Evolutionary conservation across 1,140 invertebrate genomes (phyloP).

Genomic region (Dendroctonus ponderosae): DNA sequence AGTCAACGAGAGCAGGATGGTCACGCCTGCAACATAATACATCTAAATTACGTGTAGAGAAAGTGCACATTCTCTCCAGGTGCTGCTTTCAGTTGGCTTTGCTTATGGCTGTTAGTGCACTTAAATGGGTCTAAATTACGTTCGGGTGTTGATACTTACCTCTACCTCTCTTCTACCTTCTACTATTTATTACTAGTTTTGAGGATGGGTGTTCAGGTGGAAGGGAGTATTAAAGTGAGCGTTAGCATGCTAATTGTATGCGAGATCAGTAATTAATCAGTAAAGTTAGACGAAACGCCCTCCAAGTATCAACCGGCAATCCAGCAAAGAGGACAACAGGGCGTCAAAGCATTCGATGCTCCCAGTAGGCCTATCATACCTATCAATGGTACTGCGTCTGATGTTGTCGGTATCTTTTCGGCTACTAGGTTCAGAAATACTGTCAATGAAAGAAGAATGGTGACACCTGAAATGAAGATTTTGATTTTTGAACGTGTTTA

Average conservation of each 20-base stretch:
- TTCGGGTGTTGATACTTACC: not conserved
- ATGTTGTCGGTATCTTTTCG: constrained; percentile 88
- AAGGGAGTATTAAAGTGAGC: constrained; percentile 1
- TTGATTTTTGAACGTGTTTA: constrained; percentile 44
- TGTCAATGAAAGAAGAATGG: constrained; percentile 97
- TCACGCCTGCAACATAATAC: constrained; percentile 92
- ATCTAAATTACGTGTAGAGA: constrained; percentile 47
- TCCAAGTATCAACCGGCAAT: constrained; percentile 55
- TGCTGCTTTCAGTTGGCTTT: no score
- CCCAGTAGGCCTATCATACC: constrained; percentile 41
- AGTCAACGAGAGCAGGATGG: constrained; percentile 99
- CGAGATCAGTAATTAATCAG: constrained; percentile 2
- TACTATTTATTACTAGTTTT: not conserved
- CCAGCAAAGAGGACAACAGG: constrained; percentile 48
- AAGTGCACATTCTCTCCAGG: not conserved
- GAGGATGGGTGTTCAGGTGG: not conserved
- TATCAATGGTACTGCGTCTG: constrained; percentile 78
- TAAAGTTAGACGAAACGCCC: constrained; percentile 33
- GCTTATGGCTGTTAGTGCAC: no score
- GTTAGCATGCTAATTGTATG: constrained; percentile 16
- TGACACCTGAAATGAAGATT: constrained; percentile 78
- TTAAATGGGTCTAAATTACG: no score
- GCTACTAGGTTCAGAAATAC: constrained; percentile 95
- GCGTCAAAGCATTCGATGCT: constrained; percentile 50
- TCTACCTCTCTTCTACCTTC: not conserved